Percentiles rank a stretch among this genome's conserved stretches.
Evolutionary conservation across 2,888 invertebrate genomes (phyloP).

Genomic region (Cantharis lateralis): DNA sequence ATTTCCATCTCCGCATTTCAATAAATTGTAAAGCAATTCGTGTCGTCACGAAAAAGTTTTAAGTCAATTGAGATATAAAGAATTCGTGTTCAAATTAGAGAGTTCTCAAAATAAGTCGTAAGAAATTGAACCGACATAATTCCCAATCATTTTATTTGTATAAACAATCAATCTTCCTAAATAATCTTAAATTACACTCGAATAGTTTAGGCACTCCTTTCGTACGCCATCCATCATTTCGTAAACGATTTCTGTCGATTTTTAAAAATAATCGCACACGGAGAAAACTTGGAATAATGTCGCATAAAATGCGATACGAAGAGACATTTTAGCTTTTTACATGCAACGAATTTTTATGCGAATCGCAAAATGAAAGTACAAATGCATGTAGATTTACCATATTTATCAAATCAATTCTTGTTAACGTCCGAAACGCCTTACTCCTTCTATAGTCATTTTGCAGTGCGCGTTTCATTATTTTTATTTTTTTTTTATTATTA

Average conservation of each 20-base stretch:
- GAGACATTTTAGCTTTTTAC: neutral
- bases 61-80: neutral
- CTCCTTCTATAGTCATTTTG: neutral
- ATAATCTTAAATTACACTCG: neutral
- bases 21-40: neutral
- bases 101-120: neutral
- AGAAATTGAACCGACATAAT: neutral
- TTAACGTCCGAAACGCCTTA: neutral
- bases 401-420: conserved; percentile 5
- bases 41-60: neutral
- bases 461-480: neutral
- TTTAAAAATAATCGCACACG: neutral
- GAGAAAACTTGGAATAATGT: neutral
- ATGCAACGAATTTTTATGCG: neutral
- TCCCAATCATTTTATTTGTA: neutral
- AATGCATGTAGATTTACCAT: conserved; percentile 15
- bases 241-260: neutral
- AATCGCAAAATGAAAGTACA: conserved; percentile 16
- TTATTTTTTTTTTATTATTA: neutral
- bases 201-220: neutral
- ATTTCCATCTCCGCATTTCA: neutral
- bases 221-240: neutral
- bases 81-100: neutral
- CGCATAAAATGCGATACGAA: neutral
- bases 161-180: neutral